Percentiles rank a stretch among this genome's conserved stretches.
Evolutionary conservation across 2,888 invertebrate species (phyloP).

Genomic region (Mesorhabditis sp.): DNA sequence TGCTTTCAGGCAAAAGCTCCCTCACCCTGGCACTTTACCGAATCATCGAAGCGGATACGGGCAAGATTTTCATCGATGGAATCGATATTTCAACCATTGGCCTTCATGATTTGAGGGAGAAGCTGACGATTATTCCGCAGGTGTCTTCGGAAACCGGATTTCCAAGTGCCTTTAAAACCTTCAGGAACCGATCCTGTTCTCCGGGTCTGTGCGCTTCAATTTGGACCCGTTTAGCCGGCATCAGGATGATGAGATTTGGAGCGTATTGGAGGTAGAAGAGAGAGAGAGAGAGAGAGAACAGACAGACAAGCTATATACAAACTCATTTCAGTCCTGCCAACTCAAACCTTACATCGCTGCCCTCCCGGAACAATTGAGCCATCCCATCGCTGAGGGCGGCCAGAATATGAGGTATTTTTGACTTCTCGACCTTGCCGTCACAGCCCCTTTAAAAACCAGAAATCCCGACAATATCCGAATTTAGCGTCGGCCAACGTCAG

Average conservation of each 20-base stretch:
- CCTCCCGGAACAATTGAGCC: slow-evolving; percentile 72
- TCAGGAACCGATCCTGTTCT: slow-evolving; percentile 61
- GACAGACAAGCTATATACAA: too few species aligned
- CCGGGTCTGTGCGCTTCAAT: slow-evolving; percentile 81
- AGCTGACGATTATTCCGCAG: slow-evolving; percentile 74
- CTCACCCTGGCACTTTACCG: slow-evolving; percentile 55
- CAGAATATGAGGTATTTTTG: slow-evolving; percentile 69
- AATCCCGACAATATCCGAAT: background rate
- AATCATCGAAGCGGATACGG: slow-evolving; percentile 51
- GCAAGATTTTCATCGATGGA: slow-evolving; percentile 49
- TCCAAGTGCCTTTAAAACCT: slow-evolving; percentile 3
- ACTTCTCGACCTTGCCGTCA: background rate
- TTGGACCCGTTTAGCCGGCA: slow-evolving; percentile 81
- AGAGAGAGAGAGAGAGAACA: too few species aligned
- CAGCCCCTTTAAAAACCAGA: background rate
- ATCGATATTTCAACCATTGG: slow-evolving; percentile 65
- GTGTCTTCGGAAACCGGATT: slow-evolving; percentile 11
- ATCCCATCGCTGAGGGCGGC: slow-evolving; percentile 84
- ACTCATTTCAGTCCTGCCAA: slow-evolving; percentile 67
- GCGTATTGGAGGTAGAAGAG: slow-evolving; percentile 71
- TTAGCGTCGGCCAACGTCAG: slow-evolving; percentile 63
- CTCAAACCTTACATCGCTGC: slow-evolving; percentile 76
- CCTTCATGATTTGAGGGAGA: slow-evolving; percentile 77
- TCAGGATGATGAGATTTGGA: slow-evolving; percentile 80
- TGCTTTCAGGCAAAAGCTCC: slow-evolving; percentile 48